These are phyloP conservation scores for Sabatieria punctata DNA, from an alignment of 2,888 invertebrate species.

Conservation along the genomic window DNA sequence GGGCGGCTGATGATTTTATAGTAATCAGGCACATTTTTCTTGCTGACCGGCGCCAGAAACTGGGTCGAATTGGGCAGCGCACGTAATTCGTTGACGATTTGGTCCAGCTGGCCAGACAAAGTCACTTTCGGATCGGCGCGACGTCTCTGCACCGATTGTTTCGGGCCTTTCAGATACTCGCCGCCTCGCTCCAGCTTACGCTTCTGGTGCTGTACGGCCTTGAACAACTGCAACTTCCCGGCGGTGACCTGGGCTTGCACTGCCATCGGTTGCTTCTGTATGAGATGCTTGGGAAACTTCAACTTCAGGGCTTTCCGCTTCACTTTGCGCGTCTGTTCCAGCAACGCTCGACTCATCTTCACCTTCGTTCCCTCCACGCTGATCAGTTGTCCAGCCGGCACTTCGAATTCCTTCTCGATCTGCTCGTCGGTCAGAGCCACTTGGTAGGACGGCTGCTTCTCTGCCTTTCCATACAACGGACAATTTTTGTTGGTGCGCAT, in stretches of 20 bases:
- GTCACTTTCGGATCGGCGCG: constrained; percentile 82
- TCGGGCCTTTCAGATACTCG: constrained; percentile 26
- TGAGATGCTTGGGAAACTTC: constrained; percentile 56
- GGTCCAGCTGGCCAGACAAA: constrained; percentile 47
- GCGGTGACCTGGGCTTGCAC: background rate
- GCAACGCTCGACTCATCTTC: constrained; percentile 40
- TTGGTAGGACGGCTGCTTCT: constrained; percentile 12
- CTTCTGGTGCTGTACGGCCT: too few relatives aligned
- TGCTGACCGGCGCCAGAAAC: constrained; percentile 82
- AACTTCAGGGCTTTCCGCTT: constrained; percentile 48
- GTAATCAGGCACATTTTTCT: constrained; percentile 72
- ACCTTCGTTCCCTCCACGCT: constrained; percentile 39
- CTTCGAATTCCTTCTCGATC: constrained; percentile 54
- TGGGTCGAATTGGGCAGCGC: constrained; percentile 68
- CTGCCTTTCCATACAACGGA: constrained; percentile 62
- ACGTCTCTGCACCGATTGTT: constrained; percentile 60
- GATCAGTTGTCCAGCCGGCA: constrained; percentile 37
- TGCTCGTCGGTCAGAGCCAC: constrained; percentile 49
- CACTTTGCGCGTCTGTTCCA: constrained; percentile 42
- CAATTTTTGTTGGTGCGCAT: constrained; percentile 92
- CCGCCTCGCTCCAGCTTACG: too few relatives aligned
- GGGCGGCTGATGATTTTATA: constrained; percentile 74
- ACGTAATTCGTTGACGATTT: constrained; percentile 50
- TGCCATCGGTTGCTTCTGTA: constrained; percentile 31
- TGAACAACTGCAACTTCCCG: too few relatives aligned